Evolutionary conservation across 2,113 vertebrate genomes (phyloP).

Genomic region (Psettodes erumei): DNA sequence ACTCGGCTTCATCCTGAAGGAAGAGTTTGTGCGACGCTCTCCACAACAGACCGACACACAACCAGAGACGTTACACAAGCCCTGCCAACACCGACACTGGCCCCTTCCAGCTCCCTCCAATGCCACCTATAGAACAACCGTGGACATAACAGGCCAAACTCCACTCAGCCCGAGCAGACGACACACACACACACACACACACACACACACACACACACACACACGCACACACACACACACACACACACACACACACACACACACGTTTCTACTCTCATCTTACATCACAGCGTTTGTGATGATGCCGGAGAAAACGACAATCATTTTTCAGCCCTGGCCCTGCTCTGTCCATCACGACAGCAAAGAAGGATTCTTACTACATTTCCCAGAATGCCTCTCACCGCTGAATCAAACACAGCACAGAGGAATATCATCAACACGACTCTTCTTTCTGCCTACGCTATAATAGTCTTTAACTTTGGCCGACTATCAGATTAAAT

Average conservation of each 20-base stretch:
- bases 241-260: too few relatives aligned
- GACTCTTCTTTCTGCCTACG: background rate
- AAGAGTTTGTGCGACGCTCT: too few relatives aligned
- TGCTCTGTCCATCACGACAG: background rate
- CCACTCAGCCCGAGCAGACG: background rate
- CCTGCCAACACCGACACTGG: background rate
- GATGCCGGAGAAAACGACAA: too few relatives aligned
- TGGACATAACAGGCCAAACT: conserved; percentile 69
- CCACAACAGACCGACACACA: too few relatives aligned
- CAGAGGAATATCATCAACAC: background rate
- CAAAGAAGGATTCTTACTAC: background rate
- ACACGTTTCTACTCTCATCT: background rate
- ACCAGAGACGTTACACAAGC: too few relatives aligned
- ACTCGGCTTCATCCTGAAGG: background rate
- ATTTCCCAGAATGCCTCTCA: background rate
- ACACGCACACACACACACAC: too few relatives aligned
- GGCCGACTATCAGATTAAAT: too few relatives aligned
- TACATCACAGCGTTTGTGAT: too few relatives aligned
- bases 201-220: too few relatives aligned
- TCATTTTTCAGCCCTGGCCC: background rate
- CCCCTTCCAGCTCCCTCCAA: conserved; percentile 63
- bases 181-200: background rate
- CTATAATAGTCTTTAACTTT: too few relatives aligned
- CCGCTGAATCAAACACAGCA: background rate
- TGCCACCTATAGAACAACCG: conserved; percentile 83